These are phyloP conservation scores for Heliconius ethilla DNA, from an alignment of 2,888 invertebrate species.

Conservation along the genomic window DNA sequence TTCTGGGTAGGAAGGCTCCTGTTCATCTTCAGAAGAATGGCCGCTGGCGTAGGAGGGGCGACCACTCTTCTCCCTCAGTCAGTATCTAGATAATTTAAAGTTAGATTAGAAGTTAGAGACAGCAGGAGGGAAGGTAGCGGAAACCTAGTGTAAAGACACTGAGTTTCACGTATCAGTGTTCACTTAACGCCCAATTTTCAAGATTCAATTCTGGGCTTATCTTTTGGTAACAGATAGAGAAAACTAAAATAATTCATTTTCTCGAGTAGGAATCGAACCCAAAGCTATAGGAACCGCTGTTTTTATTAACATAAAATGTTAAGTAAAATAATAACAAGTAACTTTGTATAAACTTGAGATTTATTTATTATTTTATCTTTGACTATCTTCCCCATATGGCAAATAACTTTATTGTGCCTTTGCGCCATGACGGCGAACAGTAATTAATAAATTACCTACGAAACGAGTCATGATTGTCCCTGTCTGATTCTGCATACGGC, in stretches of 20 bases:
- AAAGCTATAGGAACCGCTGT: not conserved
- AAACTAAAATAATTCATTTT: not conserved
- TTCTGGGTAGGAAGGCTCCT: constrained; percentile 63
- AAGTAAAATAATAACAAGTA: not conserved
- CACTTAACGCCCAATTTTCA: not conserved
- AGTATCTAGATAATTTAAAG: constrained; percentile 61
- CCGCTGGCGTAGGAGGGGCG: constrained; percentile 64
- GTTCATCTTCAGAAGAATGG: constrained; percentile 75
- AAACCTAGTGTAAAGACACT: too few species aligned
- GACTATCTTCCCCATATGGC: too few species aligned
- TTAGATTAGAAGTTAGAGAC: too few species aligned
- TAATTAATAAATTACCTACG: constrained; percentile 57
- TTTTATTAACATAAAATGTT: not conserved
- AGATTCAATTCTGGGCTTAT: not conserved
- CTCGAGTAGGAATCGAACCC: not conserved
- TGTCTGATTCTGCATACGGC: constrained; percentile 70
- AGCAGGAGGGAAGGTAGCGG: too few species aligned
- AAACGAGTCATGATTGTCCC: constrained; percentile 62
- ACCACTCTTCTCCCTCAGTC: constrained; percentile 77
- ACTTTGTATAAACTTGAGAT: too few species aligned
- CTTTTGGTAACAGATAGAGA: not conserved
- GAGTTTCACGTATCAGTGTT: too few species aligned
- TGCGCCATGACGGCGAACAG: too few species aligned
- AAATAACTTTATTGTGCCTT: not conserved
- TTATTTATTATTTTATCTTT: too few species aligned